These are phyloP conservation scores for Scomber colias DNA, from an alignment of 2,113 vertebrate species.

Conservation along the genomic window DNA sequence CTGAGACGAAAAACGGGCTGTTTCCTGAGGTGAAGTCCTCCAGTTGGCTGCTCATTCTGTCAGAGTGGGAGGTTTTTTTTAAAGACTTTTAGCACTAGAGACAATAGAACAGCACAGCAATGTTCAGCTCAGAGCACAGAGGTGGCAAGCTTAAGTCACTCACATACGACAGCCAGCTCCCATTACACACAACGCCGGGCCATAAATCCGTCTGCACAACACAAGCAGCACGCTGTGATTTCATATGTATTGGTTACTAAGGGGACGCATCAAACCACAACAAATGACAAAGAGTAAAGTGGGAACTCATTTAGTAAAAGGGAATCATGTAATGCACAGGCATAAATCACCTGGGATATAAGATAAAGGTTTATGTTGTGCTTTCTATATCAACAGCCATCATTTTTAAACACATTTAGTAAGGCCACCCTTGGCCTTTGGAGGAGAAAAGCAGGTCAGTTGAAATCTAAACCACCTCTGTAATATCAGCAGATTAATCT, in stretches of 20 bases:
- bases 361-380: slow-evolving; percentile 48
- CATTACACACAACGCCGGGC: slow-evolving; percentile 74
- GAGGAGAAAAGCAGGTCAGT: slow-evolving; percentile 44
- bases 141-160: slow-evolving; percentile 71
- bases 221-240: slow-evolving; percentile 72
- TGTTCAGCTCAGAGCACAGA: slow-evolving; percentile 56
- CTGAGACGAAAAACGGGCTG: slow-evolving; percentile 69
- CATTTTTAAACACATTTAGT: slow-evolving; percentile 41
- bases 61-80: slow-evolving; percentile 56
- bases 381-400: slow-evolving; percentile 37
- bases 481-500: slow-evolving; percentile 75
- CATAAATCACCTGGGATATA: slow-evolving; percentile 35
- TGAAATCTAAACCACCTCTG: slow-evolving; percentile 65
- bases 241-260: slow-evolving; percentile 78
- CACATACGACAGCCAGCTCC: slow-evolving; percentile 69
- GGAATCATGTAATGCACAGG: slow-evolving; percentile 39
- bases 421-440: slow-evolving; percentile 65
- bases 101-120: slow-evolving; percentile 75
- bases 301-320: slow-evolving; percentile 55
- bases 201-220: slow-evolving; percentile 75
- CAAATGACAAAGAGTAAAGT: slow-evolving; percentile 66
- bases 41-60: slow-evolving; percentile 71
- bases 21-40: slow-evolving; percentile 78
- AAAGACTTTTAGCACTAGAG: slow-evolving; percentile 58
- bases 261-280: slow-evolving; percentile 71